Percentiles rank a stretch among this genome's conserved stretches.
phyloP scores from a whole-genome alignment of 2,113 vertebrate species.

The Charadrius vociferus region DNA sequence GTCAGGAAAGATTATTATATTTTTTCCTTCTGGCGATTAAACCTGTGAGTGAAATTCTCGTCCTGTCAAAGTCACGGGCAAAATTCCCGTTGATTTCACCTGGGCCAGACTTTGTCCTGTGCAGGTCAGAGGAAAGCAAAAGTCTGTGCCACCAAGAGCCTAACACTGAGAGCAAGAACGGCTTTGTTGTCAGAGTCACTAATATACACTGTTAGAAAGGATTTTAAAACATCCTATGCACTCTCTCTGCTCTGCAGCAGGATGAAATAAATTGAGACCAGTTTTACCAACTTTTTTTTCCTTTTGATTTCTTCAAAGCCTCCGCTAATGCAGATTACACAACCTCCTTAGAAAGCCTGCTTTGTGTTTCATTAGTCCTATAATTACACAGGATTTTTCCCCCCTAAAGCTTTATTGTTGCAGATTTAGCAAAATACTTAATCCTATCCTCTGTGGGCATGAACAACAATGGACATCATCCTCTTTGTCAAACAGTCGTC shows the following conservation, averaged over 20 bases:
- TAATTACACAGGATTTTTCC: neutral
- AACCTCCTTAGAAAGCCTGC: slow-evolving; percentile 21
- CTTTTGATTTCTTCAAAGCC: slow-evolving; percentile 25
- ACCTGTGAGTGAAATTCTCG: neutral
- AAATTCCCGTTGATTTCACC: neutral
- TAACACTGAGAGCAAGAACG: neutral
- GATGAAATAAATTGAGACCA: neutral
- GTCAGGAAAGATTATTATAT: slow-evolving; percentile 23
- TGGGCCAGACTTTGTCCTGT: neutral
- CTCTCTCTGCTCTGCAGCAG: neutral
- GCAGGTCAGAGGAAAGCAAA: neutral
- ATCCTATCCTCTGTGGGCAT: neutral
- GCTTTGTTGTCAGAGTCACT: neutral
- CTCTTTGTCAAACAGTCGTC: neutral
- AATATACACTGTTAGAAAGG: neutral
- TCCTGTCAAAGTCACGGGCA: fast-evolving
- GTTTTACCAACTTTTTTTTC: neutral
- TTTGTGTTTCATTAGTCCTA: slow-evolving; percentile 11
- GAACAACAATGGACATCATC: neutral
- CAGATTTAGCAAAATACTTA: slow-evolving; percentile 23
- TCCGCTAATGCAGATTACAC: neutral
- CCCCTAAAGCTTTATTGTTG: neutral
- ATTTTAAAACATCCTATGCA: neutral
- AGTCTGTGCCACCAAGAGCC: neutral
- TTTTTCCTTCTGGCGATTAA: slow-evolving; percentile 40